Conservation (phyloP, 2,797 vertebrate species). For the Argya squamiceps region DNA sequence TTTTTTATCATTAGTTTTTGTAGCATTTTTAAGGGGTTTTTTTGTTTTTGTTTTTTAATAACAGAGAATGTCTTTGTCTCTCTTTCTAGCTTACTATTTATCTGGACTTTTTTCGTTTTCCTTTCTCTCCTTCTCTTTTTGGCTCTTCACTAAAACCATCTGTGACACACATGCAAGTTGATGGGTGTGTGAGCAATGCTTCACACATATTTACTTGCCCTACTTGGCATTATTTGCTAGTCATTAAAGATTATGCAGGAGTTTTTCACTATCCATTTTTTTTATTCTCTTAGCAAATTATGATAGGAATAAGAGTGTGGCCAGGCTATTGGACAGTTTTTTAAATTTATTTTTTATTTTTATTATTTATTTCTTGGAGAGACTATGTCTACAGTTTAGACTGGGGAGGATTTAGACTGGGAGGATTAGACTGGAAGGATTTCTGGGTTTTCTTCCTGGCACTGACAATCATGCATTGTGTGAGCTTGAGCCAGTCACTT, state of each 20-base stretch:
- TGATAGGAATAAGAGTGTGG: not conserved
- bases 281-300: not conserved
- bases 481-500: slow-evolving; percentile 43
- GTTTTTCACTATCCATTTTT: not conserved
- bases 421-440: slow-evolving; percentile 39
- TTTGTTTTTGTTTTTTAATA: not conserved
- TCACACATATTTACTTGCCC: slow-evolving; percentile 30
- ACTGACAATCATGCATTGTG: slow-evolving; percentile 39
- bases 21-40: not conserved
- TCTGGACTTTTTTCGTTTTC: slow-evolving; percentile 36
- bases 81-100: slow-evolving; percentile 1
- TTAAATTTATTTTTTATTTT: not conserved
- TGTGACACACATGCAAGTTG: slow-evolving; percentile 1
- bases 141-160: slow-evolving; percentile 25
- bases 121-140: slow-evolving; percentile 16
- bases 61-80: not conserved
- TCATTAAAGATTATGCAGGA: slow-evolving; percentile 17
- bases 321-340: not conserved
- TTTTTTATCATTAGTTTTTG: not conserved
- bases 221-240: slow-evolving; percentile 52
- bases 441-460: slow-evolving; percentile 49
- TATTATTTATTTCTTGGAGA: not conserved
- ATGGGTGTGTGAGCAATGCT: slow-evolving; percentile 2
- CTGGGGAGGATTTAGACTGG: slow-evolving; percentile 9
- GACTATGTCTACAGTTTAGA: not conserved